phyloP scores from a whole-genome alignment of 2,888 invertebrate species.

The Mythimna ferrago region DNA sequence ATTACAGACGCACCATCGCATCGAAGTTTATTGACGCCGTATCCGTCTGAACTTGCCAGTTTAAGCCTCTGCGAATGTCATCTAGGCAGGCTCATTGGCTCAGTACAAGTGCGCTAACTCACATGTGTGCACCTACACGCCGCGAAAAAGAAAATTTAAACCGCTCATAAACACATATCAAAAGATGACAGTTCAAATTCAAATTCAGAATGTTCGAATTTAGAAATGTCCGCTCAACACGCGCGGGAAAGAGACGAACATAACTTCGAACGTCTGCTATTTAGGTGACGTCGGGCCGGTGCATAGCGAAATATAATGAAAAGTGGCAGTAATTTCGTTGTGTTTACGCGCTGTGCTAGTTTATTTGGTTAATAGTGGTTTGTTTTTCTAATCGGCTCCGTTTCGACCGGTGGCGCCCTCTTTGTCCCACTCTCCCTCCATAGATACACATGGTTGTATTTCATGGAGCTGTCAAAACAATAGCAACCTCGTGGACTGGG shows the following conservation, averaged over 20 bases:
- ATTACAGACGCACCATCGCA: slow-evolving; percentile 74
- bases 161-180: slow-evolving; percentile 50
- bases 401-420: slow-evolving; percentile 81
- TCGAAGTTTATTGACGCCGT: slow-evolving; percentile 85
- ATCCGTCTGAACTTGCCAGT: slow-evolving; percentile 87
- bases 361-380: slow-evolving; percentile 83
- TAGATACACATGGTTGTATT: slow-evolving; percentile 76
- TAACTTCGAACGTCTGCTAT: slow-evolving; percentile 80
- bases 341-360: slow-evolving; percentile 90
- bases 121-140: slow-evolving; percentile 79
- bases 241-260: slow-evolving; percentile 83
- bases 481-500: slow-evolving; percentile 72
- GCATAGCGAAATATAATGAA: slow-evolving; percentile 90
- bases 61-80: slow-evolving; percentile 88
- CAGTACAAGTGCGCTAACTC: slow-evolving; percentile 85
- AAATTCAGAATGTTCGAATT: slow-evolving; percentile 80
- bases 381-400: slow-evolving; percentile 69
- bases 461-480: slow-evolving; percentile 86
- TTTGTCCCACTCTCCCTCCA: slow-evolving; percentile 70
- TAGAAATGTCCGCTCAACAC: slow-evolving; percentile 78
- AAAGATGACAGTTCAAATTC: slow-evolving; percentile 77
- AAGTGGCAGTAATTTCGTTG: slow-evolving; percentile 90
- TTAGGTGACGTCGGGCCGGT: slow-evolving; percentile 87
- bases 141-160: slow-evolving; percentile 71
- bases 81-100: slow-evolving; percentile 87